phyloP scores from a whole-genome alignment of 2,888 invertebrate species.

The Globia sparganii region DNA sequence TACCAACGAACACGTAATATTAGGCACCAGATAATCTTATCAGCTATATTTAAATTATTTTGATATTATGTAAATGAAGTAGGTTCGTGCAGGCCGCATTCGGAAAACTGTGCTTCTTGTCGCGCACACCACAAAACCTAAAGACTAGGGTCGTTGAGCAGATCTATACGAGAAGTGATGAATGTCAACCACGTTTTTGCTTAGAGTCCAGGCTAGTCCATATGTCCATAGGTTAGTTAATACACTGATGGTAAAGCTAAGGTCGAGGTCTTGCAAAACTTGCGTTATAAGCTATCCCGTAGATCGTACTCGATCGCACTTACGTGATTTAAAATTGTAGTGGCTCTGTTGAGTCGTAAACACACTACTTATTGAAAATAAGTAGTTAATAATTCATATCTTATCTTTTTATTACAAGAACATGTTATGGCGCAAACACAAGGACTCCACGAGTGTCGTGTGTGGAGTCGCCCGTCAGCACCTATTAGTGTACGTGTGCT shows the following conservation, averaged over 20 bases:
- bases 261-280: neutral
- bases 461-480: neutral
- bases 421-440: neutral
- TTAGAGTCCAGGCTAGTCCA: neutral
- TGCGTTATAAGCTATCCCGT: neutral
- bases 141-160: neutral
- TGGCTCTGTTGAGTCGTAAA: slow-evolving; percentile 3
- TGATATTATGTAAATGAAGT: slow-evolving; percentile 35
- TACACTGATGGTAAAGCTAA: neutral
- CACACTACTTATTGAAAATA: slow-evolving; percentile 28
- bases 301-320: neutral
- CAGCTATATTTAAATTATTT: slow-evolving; percentile 52
- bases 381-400: slow-evolving; percentile 25
- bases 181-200: neutral
- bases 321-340: neutral
- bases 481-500: neutral
- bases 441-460: neutral
- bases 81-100: neutral
- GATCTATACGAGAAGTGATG: neutral
- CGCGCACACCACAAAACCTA: neutral
- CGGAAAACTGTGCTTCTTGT: neutral
- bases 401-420: slow-evolving; percentile 31
- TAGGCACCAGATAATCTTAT: slow-evolving; percentile 50
- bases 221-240: too few relatives aligned
- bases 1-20: slow-evolving; percentile 26